Evolutionary conservation across 2,888 invertebrate genomes (phyloP).

Genomic region (Rhogogaster chlorosoma): DNA sequence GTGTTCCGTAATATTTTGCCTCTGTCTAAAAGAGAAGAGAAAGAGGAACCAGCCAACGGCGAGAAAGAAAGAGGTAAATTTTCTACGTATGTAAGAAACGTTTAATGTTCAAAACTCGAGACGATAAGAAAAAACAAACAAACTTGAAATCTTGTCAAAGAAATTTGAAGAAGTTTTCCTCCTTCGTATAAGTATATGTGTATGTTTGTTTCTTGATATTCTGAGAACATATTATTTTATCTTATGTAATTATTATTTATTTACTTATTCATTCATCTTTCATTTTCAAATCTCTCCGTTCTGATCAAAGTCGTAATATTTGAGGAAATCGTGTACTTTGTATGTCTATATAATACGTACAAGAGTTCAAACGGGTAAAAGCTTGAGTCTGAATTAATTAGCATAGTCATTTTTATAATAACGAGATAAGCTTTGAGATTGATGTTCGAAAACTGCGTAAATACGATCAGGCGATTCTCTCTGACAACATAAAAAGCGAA

Average conservation of each 20-base stretch:
- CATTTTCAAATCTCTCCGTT: not conserved
- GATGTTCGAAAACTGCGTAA: not conserved
- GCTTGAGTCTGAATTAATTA: not conserved
- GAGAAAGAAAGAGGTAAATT: constrained; percentile 1
- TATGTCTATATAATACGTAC: too few species aligned
- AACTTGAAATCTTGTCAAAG: not conserved
- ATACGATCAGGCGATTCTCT: not conserved
- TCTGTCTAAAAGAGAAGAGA: not conserved
- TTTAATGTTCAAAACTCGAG: not conserved
- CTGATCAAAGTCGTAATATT: not conserved
- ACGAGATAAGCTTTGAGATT: not conserved
- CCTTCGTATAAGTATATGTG: not conserved
- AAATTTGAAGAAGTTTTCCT: not conserved
- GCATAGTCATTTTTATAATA: not conserved
- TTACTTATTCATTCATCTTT: not conserved
- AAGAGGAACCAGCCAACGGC: too few species aligned
- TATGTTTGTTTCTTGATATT: not conserved
- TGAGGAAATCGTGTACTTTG: not conserved
- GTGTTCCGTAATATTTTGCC: constrained; percentile 24
- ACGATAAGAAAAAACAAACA: not conserved
- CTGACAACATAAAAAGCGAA: not conserved
- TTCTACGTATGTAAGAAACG: not conserved
- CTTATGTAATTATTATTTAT: not conserved
- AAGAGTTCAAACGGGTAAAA: not conserved
- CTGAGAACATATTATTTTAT: not conserved